These are phyloP conservation scores for Campaea margaritaria DNA, from an alignment of 2,888 invertebrate species.

Conservation along the genomic window DNA sequence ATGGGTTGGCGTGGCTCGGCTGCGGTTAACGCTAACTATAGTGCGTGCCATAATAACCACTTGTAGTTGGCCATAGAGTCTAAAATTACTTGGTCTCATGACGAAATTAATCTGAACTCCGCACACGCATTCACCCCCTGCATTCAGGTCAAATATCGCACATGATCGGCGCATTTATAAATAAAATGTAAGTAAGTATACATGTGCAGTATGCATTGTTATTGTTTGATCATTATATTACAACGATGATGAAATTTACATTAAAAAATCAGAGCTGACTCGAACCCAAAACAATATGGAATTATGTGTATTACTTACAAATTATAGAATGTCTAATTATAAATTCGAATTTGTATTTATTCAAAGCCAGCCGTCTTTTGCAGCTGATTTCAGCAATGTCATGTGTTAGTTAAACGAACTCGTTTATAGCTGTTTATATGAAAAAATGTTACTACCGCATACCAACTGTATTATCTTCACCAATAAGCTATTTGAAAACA, in stretches of 20 bases:
- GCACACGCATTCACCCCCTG: constrained; percentile 31
- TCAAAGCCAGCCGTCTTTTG: too few species aligned
- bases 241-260: neutral
- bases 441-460: too few species aligned
- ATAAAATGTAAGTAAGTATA: neutral
- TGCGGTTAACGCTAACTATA: constrained; percentile 30
- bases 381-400: too few species aligned
- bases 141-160: constrained; percentile 23
- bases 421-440: too few species aligned
- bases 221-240: neutral
- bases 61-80: constrained; percentile 20
- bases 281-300: too few species aligned
- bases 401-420: too few species aligned
- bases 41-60: constrained; percentile 28
- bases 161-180: constrained; percentile 12
- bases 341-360: too few species aligned
- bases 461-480: neutral
- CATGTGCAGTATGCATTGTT: neutral
- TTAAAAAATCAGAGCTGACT: neutral
- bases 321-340: too few species aligned
- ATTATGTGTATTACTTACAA: too few species aligned
- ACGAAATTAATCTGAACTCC: constrained; percentile 12
- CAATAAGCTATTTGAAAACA: neutral
- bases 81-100: constrained; percentile 11
- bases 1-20: constrained; percentile 49